A percentile compares a stretch with the other conserved stretches of the same genome.
Evolutionary conservation across 2,113 vertebrate species (phyloP).

Genomic region (Psophia crepitans): DNA sequence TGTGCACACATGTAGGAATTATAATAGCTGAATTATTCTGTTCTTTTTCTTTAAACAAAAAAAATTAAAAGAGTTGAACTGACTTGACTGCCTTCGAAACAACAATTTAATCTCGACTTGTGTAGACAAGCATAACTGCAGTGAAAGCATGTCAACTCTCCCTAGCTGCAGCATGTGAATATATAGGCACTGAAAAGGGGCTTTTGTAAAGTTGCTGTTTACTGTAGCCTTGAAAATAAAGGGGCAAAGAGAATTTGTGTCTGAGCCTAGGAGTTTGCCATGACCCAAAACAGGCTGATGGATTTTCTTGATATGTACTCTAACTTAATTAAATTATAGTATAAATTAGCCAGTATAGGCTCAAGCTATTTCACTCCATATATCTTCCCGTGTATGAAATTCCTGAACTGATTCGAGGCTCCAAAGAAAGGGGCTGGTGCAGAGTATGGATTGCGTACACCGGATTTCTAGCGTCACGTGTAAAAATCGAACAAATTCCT

Average conservation of each 20-base stretch:
- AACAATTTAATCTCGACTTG: constrained; percentile 7
- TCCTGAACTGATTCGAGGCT: not conserved
- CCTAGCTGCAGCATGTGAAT: not conserved
- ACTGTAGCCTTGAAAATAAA: not conserved
- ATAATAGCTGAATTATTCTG: not conserved
- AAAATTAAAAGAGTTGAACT: not conserved
- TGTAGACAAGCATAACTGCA: constrained; percentile 4
- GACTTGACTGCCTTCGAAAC: not conserved
- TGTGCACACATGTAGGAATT: not conserved
- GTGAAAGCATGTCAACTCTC: not conserved
- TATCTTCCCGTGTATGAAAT: not conserved
- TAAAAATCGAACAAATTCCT: not conserved
- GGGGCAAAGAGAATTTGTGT: not conserved
- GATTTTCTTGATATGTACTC: not conserved
- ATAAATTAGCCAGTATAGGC: not conserved
- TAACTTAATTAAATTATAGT: not conserved
- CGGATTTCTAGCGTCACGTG: not conserved
- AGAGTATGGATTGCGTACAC: accelerated
- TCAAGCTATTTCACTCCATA: not conserved
- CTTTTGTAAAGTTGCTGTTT: not conserved
- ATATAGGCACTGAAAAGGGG: not conserved
- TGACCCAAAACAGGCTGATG: not conserved
- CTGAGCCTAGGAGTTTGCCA: not conserved
- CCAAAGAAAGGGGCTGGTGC: not conserved
- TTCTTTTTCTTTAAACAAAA: not conserved